These are phyloP conservation scores for Pluvialis apricaria DNA, from an alignment of 2,113 vertebrate species.

Conservation along the genomic window DNA sequence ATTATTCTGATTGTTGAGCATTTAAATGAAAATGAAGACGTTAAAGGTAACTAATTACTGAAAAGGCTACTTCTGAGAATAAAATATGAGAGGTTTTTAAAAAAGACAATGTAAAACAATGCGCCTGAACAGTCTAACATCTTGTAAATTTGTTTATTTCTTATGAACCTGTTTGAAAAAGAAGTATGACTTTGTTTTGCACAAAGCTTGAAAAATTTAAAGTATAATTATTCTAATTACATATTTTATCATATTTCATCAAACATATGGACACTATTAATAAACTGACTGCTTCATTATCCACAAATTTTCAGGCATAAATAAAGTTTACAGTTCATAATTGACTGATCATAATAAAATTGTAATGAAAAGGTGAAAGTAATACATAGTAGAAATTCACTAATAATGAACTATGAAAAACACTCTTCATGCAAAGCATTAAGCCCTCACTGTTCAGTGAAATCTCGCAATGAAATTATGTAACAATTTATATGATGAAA, in stretches of 20 bases:
- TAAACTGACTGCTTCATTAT: neutral
- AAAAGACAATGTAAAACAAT: slow-evolving; percentile 41
- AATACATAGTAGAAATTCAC: neutral
- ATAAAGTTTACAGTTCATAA: neutral
- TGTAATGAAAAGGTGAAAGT: neutral
- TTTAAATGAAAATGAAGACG: slow-evolving; percentile 86
- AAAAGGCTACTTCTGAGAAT: slow-evolving; percentile 70
- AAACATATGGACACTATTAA: neutral
- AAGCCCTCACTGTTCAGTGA: neutral
- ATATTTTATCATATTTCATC: neutral
- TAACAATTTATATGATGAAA: neutral
- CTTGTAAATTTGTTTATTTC: slow-evolving; percentile 52
- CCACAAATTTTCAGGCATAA: slow-evolving; percentile 1
- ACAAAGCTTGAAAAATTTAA: neutral
- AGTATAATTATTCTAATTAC: neutral
- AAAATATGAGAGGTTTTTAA: slow-evolving; percentile 56
- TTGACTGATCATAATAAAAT: neutral
- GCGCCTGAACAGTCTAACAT: neutral
- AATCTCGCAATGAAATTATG: neutral
- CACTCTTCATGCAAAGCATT: neutral
- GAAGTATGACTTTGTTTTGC: slow-evolving; percentile 20
- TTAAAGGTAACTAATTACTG: slow-evolving; percentile 86
- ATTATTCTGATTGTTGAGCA: slow-evolving; percentile 87
- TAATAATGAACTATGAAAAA: neutral
- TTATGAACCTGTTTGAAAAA: slow-evolving; percentile 36